Evolutionary conservation across 2,113 vertebrate species (phyloP).

Genomic region (Pollimyrus isidori): DNA sequence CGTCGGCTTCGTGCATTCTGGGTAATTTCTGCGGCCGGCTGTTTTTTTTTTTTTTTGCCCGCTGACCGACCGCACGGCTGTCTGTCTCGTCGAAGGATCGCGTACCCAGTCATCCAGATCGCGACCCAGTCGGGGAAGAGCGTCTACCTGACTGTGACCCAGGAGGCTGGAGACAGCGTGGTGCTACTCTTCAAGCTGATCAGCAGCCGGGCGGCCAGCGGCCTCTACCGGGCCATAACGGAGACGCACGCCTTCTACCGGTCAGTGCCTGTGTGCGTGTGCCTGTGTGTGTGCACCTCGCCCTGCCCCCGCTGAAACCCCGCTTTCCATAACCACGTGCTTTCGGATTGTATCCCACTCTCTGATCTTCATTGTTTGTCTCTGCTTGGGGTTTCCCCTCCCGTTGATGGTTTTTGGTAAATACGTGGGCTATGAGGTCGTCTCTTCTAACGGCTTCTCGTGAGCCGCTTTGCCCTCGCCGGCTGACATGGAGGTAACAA

Average conservation of each 20-base stretch:
- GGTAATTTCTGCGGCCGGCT: not conserved
- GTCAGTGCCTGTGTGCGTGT: slow-evolving; percentile 39
- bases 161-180: slow-evolving; percentile 84
- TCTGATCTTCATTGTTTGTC: not conserved
- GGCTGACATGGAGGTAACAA: not conserved
- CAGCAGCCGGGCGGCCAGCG: slow-evolving; percentile 91
- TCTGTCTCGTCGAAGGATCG: slow-evolving; percentile 57
- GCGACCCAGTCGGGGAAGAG: slow-evolving; percentile 97
- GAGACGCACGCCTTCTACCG: slow-evolving; percentile 98
- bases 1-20: not conserved
- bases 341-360: not conserved
- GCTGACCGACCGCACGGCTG: not conserved
- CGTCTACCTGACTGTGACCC: slow-evolving; percentile 88
- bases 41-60: not conserved
- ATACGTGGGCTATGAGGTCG: not conserved
- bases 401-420: not conserved
- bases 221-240: slow-evolving; percentile 89
- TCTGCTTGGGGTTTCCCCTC: not conserved
- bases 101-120: slow-evolving; percentile 95
- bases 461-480: not conserved
- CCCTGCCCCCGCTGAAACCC: not conserved
- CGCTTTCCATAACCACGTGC: not conserved
- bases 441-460: not conserved
- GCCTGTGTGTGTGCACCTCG: not conserved
- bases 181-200: slow-evolving; percentile 91